Base-by-base conservation (phyloP, 1,140 invertebrate species). In the Achroia grisella region DNA sequence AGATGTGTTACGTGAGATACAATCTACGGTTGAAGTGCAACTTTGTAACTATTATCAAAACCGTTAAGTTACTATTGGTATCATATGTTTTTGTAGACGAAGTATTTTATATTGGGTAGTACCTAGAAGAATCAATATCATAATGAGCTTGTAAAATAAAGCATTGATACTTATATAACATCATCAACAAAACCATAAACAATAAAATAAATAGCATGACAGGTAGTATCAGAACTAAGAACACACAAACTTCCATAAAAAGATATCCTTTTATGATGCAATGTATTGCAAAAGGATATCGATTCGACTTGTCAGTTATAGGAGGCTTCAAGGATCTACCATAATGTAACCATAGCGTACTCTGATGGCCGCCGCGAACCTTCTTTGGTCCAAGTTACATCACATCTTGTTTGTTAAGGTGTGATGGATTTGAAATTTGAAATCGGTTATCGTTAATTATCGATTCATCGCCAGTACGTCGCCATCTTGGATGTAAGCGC, bases 391-490 rank as follows among this genome's bases (percentile, higher is more conserved):
- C 50, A 61, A 51, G 67, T 81, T 84, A 78, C 80, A 76, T 80
- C 75, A 84, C 69, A 79, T 69, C 65, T 73, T 56, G 51, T 62
- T 68, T 60, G 64, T 68, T 62, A 73, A 65, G 72, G 67, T 42
- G 48, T 58, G 64, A 70, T 68, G 64, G 64, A 77, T 82, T 77
- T 60, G 67, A 82, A 81, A 80, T 82, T 80, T 84, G 72, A 82
- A 82, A 80, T 82, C 69, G 71, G 61, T 69, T 71, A 71, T 79
- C 63, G 55, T 71, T 77, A 73, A 85, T 85, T 84, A 82, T 80
- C 60, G 76, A 84, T 82, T 84, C 80, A 82, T 68, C 62, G 74
- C 79, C 66, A 68, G 76, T 75, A 57, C 70, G 63, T 63, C 55
- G 73, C 78, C 78, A 82, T 82, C 50, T 80, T 82, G 78, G 72